Conservation (phyloP, 2,113 vertebrate genomes). For the Talpa occidentalis region DNA sequence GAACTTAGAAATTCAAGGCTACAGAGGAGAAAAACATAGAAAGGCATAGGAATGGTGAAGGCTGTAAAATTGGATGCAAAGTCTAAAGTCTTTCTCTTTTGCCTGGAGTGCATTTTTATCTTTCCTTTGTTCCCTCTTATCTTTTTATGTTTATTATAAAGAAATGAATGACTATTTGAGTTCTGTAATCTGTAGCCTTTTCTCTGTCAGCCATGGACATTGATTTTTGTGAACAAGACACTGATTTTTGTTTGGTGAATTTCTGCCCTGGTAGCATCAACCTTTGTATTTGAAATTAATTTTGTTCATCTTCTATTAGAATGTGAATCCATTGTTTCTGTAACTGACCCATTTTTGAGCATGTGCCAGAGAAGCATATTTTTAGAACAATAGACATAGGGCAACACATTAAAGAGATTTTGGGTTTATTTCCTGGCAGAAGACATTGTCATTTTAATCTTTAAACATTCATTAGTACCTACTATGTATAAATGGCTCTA, state of each 20-base stretch:
- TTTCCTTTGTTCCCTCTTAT: background rate
- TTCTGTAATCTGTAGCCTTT: background rate
- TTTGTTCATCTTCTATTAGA: slow-evolving; percentile 48
- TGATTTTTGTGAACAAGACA: background rate
- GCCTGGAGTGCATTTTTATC: background rate
- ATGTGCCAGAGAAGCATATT: background rate
- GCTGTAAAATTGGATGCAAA: background rate
- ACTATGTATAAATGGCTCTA: background rate
- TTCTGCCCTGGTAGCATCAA: slow-evolving; percentile 29
- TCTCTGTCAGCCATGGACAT: background rate
- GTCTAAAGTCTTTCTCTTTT: background rate
- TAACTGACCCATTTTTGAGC: slow-evolving; percentile 19
- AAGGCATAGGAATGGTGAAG: background rate
- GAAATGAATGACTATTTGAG: background rate
- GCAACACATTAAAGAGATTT: background rate
- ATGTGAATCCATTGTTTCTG: slow-evolving; percentile 41
- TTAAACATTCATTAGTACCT: background rate
- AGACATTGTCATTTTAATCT: slow-evolving; percentile 26
- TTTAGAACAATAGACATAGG: background rate
- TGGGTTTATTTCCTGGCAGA: slow-evolving; percentile 28
- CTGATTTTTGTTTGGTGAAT: slow-evolving; percentile 5
- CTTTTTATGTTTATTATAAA: background rate
- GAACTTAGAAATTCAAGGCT: background rate
- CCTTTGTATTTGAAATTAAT: slow-evolving; percentile 58
- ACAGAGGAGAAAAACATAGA: background rate